phyloP scores from a whole-genome alignment of 2,888 invertebrate genomes.

The Scotopteryx bipunctaria region DNA sequence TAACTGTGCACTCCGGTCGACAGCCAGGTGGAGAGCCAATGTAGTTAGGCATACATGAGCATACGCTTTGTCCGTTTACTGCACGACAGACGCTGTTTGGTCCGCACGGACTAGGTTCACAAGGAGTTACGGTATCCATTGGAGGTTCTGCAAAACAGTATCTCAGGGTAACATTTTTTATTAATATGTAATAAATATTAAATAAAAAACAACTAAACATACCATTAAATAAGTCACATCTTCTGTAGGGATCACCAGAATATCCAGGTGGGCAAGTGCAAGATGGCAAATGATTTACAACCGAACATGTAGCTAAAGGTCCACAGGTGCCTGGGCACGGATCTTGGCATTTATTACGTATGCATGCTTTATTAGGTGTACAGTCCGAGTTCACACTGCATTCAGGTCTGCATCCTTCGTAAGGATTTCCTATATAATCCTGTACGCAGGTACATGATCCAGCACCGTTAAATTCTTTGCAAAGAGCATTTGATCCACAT shows the following conservation, averaged over 20 bases:
- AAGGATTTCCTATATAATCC: slow-evolving; percentile 90
- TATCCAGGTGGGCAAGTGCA: slow-evolving; percentile 87
- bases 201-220: slow-evolving; percentile 31
- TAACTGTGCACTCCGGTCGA: slow-evolving; percentile 90
- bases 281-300: slow-evolving; percentile 87
- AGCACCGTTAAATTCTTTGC: slow-evolving; percentile 82
- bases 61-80: slow-evolving; percentile 87
- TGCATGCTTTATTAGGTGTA: slow-evolving; percentile 86
- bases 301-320: slow-evolving; percentile 87
- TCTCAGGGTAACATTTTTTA: neutral
- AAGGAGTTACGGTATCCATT: slow-evolving; percentile 80
- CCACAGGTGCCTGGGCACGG: slow-evolving; percentile 92
- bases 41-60: slow-evolving; percentile 88
- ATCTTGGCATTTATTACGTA: slow-evolving; percentile 89
- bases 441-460: slow-evolving; percentile 88
- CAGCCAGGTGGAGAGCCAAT: slow-evolving; percentile 90
- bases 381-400: slow-evolving; percentile 89
- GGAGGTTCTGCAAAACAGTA: slow-evolving; percentile 53
- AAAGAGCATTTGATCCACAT: slow-evolving; percentile 85
- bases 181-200: neutral
- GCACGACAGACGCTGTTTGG: slow-evolving; percentile 89
- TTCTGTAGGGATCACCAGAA: slow-evolving; percentile 88
- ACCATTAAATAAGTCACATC: slow-evolving; percentile 78
- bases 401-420: slow-evolving; percentile 90
- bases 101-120: slow-evolving; percentile 89